Base-by-base conservation (phyloP, 2,888 invertebrate genomes). In the Yponomeuta evonymella region DNA sequence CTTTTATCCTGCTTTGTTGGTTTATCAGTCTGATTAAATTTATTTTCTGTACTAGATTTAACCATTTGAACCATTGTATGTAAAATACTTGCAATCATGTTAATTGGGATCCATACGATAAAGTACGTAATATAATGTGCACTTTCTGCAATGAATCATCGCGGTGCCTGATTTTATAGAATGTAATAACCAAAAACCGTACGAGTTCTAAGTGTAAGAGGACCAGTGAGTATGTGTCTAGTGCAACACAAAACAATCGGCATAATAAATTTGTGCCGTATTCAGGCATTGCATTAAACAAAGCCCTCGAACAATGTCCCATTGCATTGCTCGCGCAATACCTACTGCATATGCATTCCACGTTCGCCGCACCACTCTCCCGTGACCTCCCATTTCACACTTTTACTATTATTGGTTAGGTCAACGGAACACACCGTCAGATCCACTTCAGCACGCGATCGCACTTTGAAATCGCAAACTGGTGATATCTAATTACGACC, bases 241-340 rank as follows among this genome's bases (percentile, higher is more conserved):
- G 51, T 1, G 33, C 51, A 29, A 36, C 30, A 63, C 69, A 69
- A 75, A 75, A 75, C 77, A 77, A 76, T 78, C 74, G 74, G 74
- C 75, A 75, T 78, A 58, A 58, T 58, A 78, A 80, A 79, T 79
- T 75, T 72, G 70, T 63, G 73, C 71, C 74, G 73, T 71, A 72
- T 72, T 69, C 72, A 75, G 76, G 75, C 77, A 76, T 78, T 79
- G 77, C 78, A 77, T 79, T 79, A 79, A 77, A 76, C 75, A 71
- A 74, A 63, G 12, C 36, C 63, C 70, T 62, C 62, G 63, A 70
- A 70, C 70, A 70, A 70, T 70, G 70, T 70, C 70, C 30, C 63
- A 48, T 48, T 69, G 68, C 67, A 15, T 69, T 68, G 36, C 30
- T 48, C 30, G 29, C 65, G 29, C 33, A 65, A 65, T 65, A 58